Evolutionary conservation across 1,140 invertebrate species (phyloP), one percentile per base, ranked within the genome.

Genomic region (Ceratosolen solmsi): DNA sequence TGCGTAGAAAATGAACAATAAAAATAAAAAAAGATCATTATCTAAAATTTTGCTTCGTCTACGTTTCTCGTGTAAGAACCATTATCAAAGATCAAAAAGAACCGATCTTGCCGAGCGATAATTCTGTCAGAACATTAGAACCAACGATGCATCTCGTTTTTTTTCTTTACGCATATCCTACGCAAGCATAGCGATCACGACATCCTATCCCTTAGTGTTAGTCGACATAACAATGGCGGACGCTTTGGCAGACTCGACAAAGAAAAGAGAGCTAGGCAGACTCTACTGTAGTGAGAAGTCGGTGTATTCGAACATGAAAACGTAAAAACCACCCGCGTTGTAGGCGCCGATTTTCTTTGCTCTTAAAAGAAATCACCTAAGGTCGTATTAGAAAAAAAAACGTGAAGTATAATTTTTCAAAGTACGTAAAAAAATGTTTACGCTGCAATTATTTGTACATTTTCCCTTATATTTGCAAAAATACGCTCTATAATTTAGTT

Each of bases 11-110:
- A 36, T 22, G 13, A 68, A 68, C 1, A 71, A 46, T 5, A 71
- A 17, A 46, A 2, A 71, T 5, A 30, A 20, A 73, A 73, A 38
- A 80, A 71, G 79, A 80, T 83, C 36, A 74, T 73, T 79, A 79
- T 77, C 79, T 80, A 51, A 80, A 80, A 75, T 81, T 80, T 76
- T 15, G 49, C 36, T 65, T 56, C 30, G 30, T 80, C 56, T 36
- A 63, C 27, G 0, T 63, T 74, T 49, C 25, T 8, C 41, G 17
- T 46, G 41, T 58, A 76, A 56, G 49, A 38, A 72, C 9, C 41
- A 82, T 72, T 82, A 82, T 82, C 80, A 82, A 54, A 60, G 73
- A 82, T 82, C 33, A 82, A 82, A 82, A 76, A 77, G 74, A 82
- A 72, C 73, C 65, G 73, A 82, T 82, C 51, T 71, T 20, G 38